Evolutionary conservation across 2,888 invertebrate genomes (phyloP).

Genomic region (Liposcelis brunnea): DNA sequence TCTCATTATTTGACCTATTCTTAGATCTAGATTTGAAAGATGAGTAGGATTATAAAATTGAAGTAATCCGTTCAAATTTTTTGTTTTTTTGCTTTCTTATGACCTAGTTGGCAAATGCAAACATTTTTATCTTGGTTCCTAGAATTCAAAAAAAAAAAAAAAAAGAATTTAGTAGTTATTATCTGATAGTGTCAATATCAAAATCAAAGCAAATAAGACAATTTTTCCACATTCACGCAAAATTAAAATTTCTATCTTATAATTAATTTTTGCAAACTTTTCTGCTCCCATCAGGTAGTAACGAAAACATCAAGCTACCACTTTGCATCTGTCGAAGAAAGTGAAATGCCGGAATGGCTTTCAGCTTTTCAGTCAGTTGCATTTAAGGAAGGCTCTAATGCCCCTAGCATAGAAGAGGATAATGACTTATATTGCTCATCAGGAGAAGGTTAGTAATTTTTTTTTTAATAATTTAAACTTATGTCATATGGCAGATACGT

Average conservation of each 20-base stretch:
- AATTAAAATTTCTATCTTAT: background rate
- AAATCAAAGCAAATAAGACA: no score
- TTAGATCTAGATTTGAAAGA: no score
- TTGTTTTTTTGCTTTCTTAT: no score
- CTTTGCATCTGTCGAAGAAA: slow-evolving; percentile 46
- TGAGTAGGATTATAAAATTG: no score
- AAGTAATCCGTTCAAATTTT: no score
- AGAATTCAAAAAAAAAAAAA: no score
- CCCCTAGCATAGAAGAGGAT: slow-evolving; percentile 59
- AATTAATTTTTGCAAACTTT: slow-evolving; percentile 4
- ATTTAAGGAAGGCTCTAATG: slow-evolving; percentile 47
- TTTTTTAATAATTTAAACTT: slow-evolving; percentile 7
- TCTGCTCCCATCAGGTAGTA: slow-evolving; percentile 34
- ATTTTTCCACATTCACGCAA: background rate
- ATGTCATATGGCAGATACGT: no score
- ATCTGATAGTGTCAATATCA: no score
- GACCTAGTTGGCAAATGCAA: no score
- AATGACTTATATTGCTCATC: slow-evolving; percentile 78
- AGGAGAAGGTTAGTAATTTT: slow-evolving; percentile 37
- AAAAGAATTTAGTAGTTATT: no score
- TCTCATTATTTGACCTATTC: no score
- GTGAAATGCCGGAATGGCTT: slow-evolving; percentile 61
- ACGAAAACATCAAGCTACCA: slow-evolving; percentile 47
- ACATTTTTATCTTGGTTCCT: no score
- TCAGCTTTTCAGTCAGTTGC: slow-evolving; percentile 63